Conservation (phyloP, 2,797 vertebrate species). For the Danio jaintianensis region DNA sequence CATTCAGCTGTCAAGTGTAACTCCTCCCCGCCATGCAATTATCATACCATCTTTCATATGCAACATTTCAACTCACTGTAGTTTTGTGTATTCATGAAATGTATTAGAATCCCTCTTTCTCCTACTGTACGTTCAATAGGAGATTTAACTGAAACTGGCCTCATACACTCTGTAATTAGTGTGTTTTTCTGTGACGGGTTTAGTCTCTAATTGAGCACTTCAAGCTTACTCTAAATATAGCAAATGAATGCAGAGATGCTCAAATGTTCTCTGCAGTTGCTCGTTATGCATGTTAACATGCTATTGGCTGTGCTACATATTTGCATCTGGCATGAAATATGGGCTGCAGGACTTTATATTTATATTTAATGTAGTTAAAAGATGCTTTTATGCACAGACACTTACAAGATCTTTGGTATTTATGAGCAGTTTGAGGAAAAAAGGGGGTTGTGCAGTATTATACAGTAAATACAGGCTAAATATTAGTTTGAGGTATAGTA, state of each 20-base stretch:
- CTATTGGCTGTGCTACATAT: background rate
- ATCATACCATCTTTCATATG: slow-evolving; percentile 54
- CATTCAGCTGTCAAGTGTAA: slow-evolving; percentile 56
- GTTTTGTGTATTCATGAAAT: slow-evolving; percentile 1
- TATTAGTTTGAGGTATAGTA: no score
- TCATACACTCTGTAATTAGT: slow-evolving; percentile 43
- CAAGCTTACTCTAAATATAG: slow-evolving; percentile 48
- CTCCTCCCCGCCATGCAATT: slow-evolving; percentile 56
- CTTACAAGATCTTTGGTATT: no score
- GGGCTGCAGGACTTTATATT: background rate
- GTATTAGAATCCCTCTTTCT: background rate
- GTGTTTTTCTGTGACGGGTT: slow-evolving; percentile 41
- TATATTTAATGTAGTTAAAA: slow-evolving; percentile 1
- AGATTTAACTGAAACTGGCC: slow-evolving; percentile 14
- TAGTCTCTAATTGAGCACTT: slow-evolving; percentile 39
- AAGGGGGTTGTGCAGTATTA: no score
- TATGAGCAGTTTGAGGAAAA: no score
- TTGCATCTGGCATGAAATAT: background rate
- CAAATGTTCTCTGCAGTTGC: slow-evolving; percentile 1
- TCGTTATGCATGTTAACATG: slow-evolving; percentile 31
- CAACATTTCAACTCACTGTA: slow-evolving; percentile 29
- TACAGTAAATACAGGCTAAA: no score
- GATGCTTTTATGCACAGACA: no score
- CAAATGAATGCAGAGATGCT: slow-evolving; percentile 28
- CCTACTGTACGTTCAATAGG: background rate